phyloP scores from a whole-genome alignment of 2,888 invertebrate genomes.

The Heteromyza rotundicornis region DNA sequence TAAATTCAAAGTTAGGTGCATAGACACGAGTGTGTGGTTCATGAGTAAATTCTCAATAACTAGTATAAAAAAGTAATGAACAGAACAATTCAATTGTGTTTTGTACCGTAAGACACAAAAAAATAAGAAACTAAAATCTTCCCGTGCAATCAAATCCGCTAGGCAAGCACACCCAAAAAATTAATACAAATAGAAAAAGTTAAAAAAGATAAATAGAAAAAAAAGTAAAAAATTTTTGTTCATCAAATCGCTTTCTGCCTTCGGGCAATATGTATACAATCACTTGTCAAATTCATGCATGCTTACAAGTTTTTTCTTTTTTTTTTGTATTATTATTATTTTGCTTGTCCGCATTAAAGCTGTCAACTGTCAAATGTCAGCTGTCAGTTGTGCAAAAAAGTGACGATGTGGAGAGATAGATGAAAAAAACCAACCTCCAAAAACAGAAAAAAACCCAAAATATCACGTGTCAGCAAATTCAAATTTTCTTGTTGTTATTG shows the following conservation, averaged over 20 bases:
- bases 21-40: too few species aligned
- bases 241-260: background rate
- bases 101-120: too few species aligned
- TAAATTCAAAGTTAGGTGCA: too few species aligned
- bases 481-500: background rate
- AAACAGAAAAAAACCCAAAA: slow-evolving; percentile 9
- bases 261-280: slow-evolving; percentile 33
- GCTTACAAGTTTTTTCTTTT: slow-evolving; percentile 12
- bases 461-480: slow-evolving; percentile 18
- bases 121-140: too few species aligned
- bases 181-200: too few species aligned
- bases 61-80: too few species aligned
- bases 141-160: background rate
- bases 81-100: too few species aligned
- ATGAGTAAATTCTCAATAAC: too few species aligned
- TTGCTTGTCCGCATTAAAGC: slow-evolving; percentile 34
- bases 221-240: background rate
- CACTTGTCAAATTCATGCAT: slow-evolving; percentile 36
- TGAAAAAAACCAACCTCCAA: background rate
- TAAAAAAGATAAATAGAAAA: background rate
- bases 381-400: slow-evolving; percentile 28
- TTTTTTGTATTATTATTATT: slow-evolving; percentile 10
- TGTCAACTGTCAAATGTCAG: slow-evolving; percentile 38
- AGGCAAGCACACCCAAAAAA: too few species aligned
- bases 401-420: slow-evolving; percentile 10